Base-by-base conservation (phyloP, 1,140 invertebrate species). In the Lepeophtheirus salmonis region DNA sequence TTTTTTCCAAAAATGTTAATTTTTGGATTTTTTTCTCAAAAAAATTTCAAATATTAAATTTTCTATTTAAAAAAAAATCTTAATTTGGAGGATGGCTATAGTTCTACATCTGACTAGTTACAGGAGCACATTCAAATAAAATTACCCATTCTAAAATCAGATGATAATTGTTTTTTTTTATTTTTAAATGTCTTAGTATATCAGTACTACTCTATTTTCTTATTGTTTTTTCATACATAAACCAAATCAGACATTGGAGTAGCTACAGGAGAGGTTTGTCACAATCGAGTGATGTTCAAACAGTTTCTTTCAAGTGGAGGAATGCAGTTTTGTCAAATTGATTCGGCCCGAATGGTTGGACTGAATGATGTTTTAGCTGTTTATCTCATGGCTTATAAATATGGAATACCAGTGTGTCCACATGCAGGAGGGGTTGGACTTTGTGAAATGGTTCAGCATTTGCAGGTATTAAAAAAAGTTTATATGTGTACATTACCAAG, bases 381-480 rank as follows among this genome's bases (percentile, higher is more conserved):
- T 20, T 89, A 90, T 68, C 75, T 94, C 1, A 87, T 94, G 85
- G 87, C 88, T 24, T 72, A 80, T 20, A n/a, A 49, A 56, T 64
- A 74, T 73, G 2, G 68, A 88, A 86, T 91, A 41, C 87, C 86
- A 67, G 84, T 94, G 0, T 90, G 87, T 70, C 89, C 89, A 0
- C 89, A 94, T 73, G 88, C 86, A 55, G 89, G 89, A 14, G 89
- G 89, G 14, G 82, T 94, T 1, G 89, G 88, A 6, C 75, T 92
- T 0, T 92, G 88, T 69, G 89, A 92, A 74, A 84, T 90, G 79
- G 84, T 92, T 2, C 87, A 91, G 66, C 89, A 94, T 73, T 73
- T 91, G 16, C 84, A 89, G 18, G 48, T 41, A 57, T 16, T 3
- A 56, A 56, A 41, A 6, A 12, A 16, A 52, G n/a, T 18, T 12